Percentiles rank a stretch among this genome's conserved stretches.
phyloP scores from a whole-genome alignment of 2,113 vertebrate species.

The Gymnogyps californianus region DNA sequence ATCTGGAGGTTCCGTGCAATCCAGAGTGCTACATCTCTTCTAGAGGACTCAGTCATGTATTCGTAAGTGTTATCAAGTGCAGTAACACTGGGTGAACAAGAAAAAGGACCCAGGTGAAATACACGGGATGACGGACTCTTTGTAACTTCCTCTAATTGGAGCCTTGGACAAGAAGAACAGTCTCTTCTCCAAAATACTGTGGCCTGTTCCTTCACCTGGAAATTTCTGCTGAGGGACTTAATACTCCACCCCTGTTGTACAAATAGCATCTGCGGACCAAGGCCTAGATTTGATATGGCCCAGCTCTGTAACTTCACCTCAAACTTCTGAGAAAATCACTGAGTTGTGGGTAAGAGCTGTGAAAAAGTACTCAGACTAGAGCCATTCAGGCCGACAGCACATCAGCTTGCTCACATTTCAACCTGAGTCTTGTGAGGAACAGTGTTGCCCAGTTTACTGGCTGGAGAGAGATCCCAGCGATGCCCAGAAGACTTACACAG shows the following conservation, averaged over 20 bases:
- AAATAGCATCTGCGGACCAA: background rate
- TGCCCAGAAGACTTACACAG: slow-evolving; percentile 4
- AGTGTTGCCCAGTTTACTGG: background rate
- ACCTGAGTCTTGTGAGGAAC: background rate
- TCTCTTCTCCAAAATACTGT: background rate
- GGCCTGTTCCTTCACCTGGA: background rate
- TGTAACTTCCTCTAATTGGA: background rate
- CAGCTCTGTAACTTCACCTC: background rate
- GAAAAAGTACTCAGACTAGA: background rate
- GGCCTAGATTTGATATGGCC: background rate
- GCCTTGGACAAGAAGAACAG: background rate
- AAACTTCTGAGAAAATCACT: background rate
- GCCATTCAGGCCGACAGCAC: background rate
- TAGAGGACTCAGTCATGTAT: background rate
- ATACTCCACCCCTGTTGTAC: background rate
- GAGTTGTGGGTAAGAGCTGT: background rate
- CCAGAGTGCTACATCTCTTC: background rate
- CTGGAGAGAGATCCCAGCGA: background rate
- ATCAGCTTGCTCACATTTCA: background rate
- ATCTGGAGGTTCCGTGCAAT: background rate
- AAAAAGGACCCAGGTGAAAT: background rate
- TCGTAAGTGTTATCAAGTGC: background rate
- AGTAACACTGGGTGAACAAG: background rate
- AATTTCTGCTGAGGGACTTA: background rate
- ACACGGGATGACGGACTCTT: background rate